Percentiles rank a stretch among this genome's conserved stretches.
Conservation (phyloP, 2,113 vertebrate species). For the Telmatochromis sp. region DNA sequence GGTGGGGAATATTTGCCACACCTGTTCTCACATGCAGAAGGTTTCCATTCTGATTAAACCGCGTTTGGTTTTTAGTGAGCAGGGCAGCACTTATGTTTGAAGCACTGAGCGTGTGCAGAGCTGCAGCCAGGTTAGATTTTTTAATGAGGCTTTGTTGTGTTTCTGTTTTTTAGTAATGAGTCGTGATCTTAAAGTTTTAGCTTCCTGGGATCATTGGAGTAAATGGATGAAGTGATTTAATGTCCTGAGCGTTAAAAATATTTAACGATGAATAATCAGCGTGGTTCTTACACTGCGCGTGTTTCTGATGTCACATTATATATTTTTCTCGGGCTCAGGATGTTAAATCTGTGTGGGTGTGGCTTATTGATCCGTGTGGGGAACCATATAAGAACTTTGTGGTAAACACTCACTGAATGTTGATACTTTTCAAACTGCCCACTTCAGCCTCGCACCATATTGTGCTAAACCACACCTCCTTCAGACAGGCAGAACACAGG, state of each 20-base stretch:
- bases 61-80: background rate
- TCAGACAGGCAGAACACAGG: background rate
- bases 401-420: background rate
- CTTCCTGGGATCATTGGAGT: background rate
- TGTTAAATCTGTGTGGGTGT: background rate
- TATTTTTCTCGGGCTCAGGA: background rate
- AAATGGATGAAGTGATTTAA: background rate
- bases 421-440: background rate
- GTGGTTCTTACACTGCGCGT: background rate
- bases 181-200: background rate
- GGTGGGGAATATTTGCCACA: background rate
- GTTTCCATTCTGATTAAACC: background rate
- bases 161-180: background rate
- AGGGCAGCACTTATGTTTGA: background rate
- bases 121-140: background rate
- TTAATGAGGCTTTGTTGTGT: background rate
- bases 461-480: background rate
- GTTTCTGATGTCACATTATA: background rate
- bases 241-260: background rate
- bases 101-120: background rate
- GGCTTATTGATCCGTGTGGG: background rate
- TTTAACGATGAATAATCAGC: background rate
- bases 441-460: background rate
- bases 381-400: background rate
- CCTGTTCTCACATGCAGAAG: background rate